Evolutionary conservation across 1,140 invertebrate species (phyloP).

Genomic region (Diorhabda elongata): DNA sequence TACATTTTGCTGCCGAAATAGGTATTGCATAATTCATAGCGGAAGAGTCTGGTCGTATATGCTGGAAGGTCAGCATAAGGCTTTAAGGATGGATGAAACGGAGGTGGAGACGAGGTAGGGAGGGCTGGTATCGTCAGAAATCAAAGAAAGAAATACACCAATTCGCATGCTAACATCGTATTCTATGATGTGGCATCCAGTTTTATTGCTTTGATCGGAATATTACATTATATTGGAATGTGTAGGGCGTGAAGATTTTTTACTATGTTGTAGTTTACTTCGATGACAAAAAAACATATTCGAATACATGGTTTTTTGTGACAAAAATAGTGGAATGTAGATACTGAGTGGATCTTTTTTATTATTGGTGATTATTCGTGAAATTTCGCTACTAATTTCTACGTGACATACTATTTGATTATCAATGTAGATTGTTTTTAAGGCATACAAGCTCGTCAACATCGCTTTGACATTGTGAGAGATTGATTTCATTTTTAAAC

Average conservation of each 20-base stretch:
- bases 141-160: slow-evolving; percentile 42
- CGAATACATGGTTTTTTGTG: too few species aligned
- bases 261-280: too few species aligned
- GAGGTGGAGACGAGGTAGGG: slow-evolving; percentile 30
- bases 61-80: slow-evolving; percentile 19
- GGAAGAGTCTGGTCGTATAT: slow-evolving; percentile 25
- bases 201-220: slow-evolving; percentile 46
- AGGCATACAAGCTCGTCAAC: too few species aligned
- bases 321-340: too few species aligned
- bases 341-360: too few species aligned
- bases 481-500: too few species aligned
- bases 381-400: too few species aligned
- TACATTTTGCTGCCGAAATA: slow-evolving; percentile 16
- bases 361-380: too few species aligned
- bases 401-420: too few species aligned
- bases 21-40: slow-evolving; percentile 29
- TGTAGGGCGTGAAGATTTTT: slow-evolving; percentile 30
- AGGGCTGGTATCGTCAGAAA: slow-evolving; percentile 35
- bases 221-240: slow-evolving; percentile 44
- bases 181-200: slow-evolving; percentile 44
- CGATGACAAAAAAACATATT: too few species aligned
- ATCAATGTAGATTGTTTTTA: too few species aligned
- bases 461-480: too few species aligned
- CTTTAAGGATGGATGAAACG: not conserved
- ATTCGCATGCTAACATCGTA: slow-evolving; percentile 41